Base-by-base conservation (phyloP, 2,797 vertebrate genomes). In the Cynodonichthys magdalenae region DNA sequence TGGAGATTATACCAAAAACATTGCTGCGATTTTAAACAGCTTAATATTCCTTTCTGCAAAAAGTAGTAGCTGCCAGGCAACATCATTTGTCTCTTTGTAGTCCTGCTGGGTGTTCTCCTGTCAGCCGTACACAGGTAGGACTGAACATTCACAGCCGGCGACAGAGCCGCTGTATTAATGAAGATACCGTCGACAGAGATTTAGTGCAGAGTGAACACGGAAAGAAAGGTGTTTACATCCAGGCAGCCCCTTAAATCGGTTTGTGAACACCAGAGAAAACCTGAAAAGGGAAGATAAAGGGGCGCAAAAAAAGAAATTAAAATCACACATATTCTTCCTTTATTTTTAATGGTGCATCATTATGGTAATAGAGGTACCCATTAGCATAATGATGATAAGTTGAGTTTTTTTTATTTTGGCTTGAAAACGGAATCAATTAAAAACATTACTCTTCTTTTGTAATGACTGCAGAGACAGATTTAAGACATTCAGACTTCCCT, bases 301-400 rank as follows among this genome's bases (percentile, higher is more conserved):
- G 24, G 6, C 39, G 18, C 52, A 62, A 74, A 69, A 82, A 71
- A 72, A 72, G 66, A 66, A 62, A 81, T 80, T 83, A 77, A 81
- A 83, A 76, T 75, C 72, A 71, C 71, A 72, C 47, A 48, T 72
- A 72, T 83, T 86, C 72, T 56, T 78, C 67, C 46, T 76, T 87
- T 80, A 81, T 83, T 83, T 76, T 79, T 84, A 81, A 87, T 80
- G 59, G 75, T 53, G 63, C 53, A 50, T 75, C 64, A 79, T 87
- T 85, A 90, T 75, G 79, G 44, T 77, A 80, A 88, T 76, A 57
- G 57, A 1, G 0, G 62, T 51, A 45, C 45, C 47, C 66, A 64
- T 85, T 83, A 84, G 69, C 75, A 90, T 83, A 79, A 86, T 74
- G 74, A 76, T 70, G 75, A 85, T 85, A 83, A 81, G 80, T 80